These are phyloP conservation scores for Aphidius ervi DNA, from an alignment of 1,140 invertebrate species.

Conservation along the genomic window DNA sequence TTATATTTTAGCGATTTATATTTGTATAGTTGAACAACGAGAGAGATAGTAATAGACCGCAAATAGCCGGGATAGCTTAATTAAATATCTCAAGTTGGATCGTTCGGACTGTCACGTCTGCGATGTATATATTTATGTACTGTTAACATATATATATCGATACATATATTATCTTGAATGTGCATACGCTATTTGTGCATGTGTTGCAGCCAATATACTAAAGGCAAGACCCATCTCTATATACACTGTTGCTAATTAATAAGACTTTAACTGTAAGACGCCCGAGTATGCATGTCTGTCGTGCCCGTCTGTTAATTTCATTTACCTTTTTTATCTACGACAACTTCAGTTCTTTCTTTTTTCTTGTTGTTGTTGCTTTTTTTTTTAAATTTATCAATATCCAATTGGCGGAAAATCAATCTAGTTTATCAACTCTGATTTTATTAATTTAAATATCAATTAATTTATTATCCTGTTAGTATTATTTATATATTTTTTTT, in stretches of 20 bases:
- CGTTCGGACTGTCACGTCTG: conserved; percentile 5
- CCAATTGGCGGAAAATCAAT: too few relatives aligned
- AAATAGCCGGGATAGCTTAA: conserved; percentile 28
- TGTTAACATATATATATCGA: not conserved
- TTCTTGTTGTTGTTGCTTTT: too few relatives aligned
- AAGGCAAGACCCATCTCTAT: conserved; percentile 24
- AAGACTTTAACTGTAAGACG: conserved; percentile 31
- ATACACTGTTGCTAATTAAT: conserved; percentile 30
- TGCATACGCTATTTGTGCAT: conserved; percentile 11
- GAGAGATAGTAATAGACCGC: too few relatives aligned
- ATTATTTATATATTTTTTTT: too few relatives aligned
- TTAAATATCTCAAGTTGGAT: conserved; percentile 28
- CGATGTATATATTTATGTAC: not conserved
- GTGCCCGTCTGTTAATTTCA: conserved; percentile 18
- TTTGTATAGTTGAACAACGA: too few relatives aligned
- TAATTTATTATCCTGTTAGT: too few relatives aligned
- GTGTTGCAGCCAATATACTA: conserved; percentile 19
- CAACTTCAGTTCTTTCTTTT: too few relatives aligned
- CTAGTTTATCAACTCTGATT: too few relatives aligned
- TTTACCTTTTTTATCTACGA: too few relatives aligned
- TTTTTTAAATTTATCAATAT: too few relatives aligned
- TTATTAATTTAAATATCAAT: too few relatives aligned
- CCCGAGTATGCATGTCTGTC: conserved; percentile 22
- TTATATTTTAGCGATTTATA: too few relatives aligned
- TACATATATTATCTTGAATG: conserved; percentile 7